These are phyloP conservation scores for Lepidochitona cinerea DNA, from an alignment of 2,888 invertebrate species.

Conservation along the genomic window DNA sequence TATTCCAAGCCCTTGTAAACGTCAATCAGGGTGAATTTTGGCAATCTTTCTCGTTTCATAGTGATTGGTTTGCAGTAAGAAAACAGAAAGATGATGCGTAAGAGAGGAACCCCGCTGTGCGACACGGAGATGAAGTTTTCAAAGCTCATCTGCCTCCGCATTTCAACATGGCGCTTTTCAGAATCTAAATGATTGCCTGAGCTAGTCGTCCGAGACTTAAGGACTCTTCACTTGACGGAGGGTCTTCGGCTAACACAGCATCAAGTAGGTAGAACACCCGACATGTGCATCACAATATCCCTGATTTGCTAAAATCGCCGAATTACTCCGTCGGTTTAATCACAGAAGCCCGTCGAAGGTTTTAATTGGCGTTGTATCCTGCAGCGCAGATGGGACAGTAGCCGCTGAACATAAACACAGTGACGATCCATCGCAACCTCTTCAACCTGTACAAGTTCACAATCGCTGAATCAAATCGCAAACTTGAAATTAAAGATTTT, in stretches of 20 bases:
- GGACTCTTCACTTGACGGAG: conserved; percentile 6
- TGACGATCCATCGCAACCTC: no score
- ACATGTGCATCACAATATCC: conserved; percentile 7
- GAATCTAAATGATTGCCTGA: conserved; percentile 5
- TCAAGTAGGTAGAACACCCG: conserved; percentile 1
- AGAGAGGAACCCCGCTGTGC: background rate
- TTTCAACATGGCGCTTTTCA: conserved; percentile 1
- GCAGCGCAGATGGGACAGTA: background rate
- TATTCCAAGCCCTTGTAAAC: background rate
- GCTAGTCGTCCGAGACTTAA: background rate
- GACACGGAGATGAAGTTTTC: background rate
- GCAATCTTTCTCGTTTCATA: no score
- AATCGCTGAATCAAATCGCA: no score
- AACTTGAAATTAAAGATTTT: no score
- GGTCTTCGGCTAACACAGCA: background rate
- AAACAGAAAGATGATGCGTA: background rate
- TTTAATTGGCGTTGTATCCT: background rate
- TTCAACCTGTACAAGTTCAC: no score
- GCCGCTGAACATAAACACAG: background rate
- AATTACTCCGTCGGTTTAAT: conserved; percentile 1
- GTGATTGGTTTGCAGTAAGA: conserved; percentile 4
- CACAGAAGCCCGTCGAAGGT: background rate
- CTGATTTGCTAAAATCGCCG: conserved; percentile 7
- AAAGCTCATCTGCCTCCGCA: background rate
- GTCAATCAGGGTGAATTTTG: background rate